A percentile compares a stretch with the other conserved stretches of the same genome.
These are phyloP conservation scores for Oscheius sp. DNA, from an alignment of 2,888 invertebrate species.

Conservation along the genomic window DNA sequence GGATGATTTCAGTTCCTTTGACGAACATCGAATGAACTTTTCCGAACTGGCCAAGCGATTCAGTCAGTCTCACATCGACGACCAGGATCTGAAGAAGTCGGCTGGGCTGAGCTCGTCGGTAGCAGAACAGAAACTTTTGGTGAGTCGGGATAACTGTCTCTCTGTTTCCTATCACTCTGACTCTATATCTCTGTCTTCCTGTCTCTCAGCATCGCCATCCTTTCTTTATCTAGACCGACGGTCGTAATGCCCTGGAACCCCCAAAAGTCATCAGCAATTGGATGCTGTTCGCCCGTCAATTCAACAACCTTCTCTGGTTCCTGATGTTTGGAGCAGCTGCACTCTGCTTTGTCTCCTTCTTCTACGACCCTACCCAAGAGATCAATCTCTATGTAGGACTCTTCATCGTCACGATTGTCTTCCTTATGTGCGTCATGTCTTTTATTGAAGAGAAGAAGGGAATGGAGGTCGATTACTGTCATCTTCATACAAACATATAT, in stretches of 20 bases:
- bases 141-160: background rate
- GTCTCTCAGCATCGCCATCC: background rate
- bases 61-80: slow-evolving; percentile 53
- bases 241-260: slow-evolving; percentile 60
- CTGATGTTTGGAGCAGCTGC: slow-evolving; percentile 62
- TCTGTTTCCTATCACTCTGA: background rate
- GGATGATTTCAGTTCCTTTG: slow-evolving; percentile 44
- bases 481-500: background rate
- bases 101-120: slow-evolving; percentile 47
- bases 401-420: slow-evolving; percentile 63
- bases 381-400: slow-evolving; percentile 63
- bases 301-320: slow-evolving; percentile 69
- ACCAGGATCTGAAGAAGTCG: slow-evolving; percentile 47
- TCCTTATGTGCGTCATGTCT: slow-evolving; percentile 64
- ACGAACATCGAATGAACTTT: slow-evolving; percentile 62
- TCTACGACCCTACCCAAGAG: slow-evolving; percentile 47
- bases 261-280: slow-evolving; percentile 63
- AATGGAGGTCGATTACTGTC: slow-evolving; percentile 31
- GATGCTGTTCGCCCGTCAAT: slow-evolving; percentile 63
- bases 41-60: slow-evolving; percentile 55
- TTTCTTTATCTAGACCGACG: slow-evolving; percentile 44
- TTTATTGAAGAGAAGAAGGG: slow-evolving; percentile 65
- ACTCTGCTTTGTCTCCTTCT: slow-evolving; percentile 59
- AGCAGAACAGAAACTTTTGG: slow-evolving; percentile 45
- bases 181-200: background rate